Evolutionary conservation across 2,797 vertebrate genomes (phyloP), one percentile per base, ranked within the genome.

Genomic region (Enteromius argenteus): DNA sequence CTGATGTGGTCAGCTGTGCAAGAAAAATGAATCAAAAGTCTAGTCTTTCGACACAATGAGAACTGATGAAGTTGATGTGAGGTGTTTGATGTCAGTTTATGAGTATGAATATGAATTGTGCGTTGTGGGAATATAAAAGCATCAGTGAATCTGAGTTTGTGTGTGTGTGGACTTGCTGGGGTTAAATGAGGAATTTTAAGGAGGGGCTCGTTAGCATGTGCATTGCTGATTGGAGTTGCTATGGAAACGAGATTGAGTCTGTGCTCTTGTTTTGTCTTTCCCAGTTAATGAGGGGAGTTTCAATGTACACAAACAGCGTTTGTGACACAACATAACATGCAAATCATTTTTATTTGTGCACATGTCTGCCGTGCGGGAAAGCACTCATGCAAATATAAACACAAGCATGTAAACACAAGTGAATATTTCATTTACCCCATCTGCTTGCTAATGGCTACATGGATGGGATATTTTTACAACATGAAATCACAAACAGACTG

Each of bases 171-270:
- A 76, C 68, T 58, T 71, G 68, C 21, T 23, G 42, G 62, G 8
- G 35, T 13, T 51, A 23, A 68, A 81, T 53, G 64, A 78, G 88
- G 91, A 89, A 91, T 92, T 90, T 91, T 88, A 85, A 89, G 89
- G 89, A 84, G 74, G 73, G 67, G 27, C 30, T 7, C 3, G 88
- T 64, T 90, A 89, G 71, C 87, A 81, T 79, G 89, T 89, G 84
- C 75, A 89, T 89, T 91, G 85, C 89, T 93, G 92, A 94, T 94
- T 93, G 90, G 89, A 91, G 94, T 95, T 94, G 86, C 93, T 91
- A 94, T 94, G 92, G 92, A 68, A 84, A 94, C 91, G 88, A 89
- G 79, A 58, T 7, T 23, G 46, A 73, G 79, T 92, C 84, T 51
- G 87, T 80, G 66, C 53, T 77, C 80, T 60, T 88, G 73, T 60